Base-by-base conservation (phyloP, 2,888 invertebrate species). In the Ptychoptera albimana region DNA sequence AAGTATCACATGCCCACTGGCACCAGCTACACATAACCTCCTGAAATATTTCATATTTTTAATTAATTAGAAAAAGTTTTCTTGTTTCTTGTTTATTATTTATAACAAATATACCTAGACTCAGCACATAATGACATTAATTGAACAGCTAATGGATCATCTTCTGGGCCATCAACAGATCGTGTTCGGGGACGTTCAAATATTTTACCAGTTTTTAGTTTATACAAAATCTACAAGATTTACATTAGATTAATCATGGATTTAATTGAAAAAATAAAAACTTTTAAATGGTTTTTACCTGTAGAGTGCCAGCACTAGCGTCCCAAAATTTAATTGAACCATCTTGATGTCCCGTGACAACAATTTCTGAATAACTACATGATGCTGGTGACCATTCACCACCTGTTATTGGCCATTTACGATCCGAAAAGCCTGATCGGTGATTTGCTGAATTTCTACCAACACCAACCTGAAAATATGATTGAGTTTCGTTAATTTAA, bases 241-340 rank as follows among this genome's bases (percentile, higher is more conserved):
- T n/a, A n/a, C n/a, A n/a, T n/a, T n/a, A n/a, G n/a, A n/a, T n/a
- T 31, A 31, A 9, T 31, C 8, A n/a, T n/a, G n/a, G n/a, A n/a
- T n/a, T n/a, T n/a, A n/a, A n/a, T n/a, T n/a, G n/a, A n/a, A 31
- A 14, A 15, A 31, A 44, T 15, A 32, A 31, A 37, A 45, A 44
- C 15, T 29, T 29, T 11, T 11, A 9, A 48, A 38, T 35, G n/a
- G n/a, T n/a, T n/a, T n/a, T n/a, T 49, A 60, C 62, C 73, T 96
- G 94, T 55, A 98, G 73, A 50, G 88, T 86, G 52, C 93, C 93
- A 44, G 91, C 92, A 59, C 93, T 92, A 39, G 93, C 92, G 66
- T 98, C 97, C 97, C 97, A 98, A 69, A 98, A 98, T 66, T 96
- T 96, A 46, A 99, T 75, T 60, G 93, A 93, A 43, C 98, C 98